These are phyloP conservation scores for Melinopterus prodromus DNA, from an alignment of 2,888 invertebrate genomes.

Conservation along the genomic window DNA sequence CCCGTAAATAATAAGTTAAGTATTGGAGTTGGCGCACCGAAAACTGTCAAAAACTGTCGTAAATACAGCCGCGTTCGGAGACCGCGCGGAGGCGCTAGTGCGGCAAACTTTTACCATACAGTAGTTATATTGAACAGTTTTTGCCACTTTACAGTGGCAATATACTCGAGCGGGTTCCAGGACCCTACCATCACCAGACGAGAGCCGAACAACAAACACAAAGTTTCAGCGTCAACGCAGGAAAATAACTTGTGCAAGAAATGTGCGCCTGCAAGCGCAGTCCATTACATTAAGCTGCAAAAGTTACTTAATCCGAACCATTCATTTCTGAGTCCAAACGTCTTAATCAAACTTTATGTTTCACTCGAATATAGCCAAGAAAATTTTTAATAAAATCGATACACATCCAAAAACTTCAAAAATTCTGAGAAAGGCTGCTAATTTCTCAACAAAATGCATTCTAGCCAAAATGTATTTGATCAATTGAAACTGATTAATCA, in stretches of 20 bases:
- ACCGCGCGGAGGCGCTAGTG: neutral
- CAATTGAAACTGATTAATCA: no score
- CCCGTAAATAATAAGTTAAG: neutral
- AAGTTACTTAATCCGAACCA: neutral
- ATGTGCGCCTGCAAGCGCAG: neutral
- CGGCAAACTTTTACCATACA: constrained; percentile 4
- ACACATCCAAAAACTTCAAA: no score
- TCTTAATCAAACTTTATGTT: no score
- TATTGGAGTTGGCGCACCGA: neutral
- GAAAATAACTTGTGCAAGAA: neutral
- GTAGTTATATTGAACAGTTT: constrained; percentile 4
- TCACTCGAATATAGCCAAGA: no score
- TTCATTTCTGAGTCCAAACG: no score
- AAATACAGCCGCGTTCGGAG: neutral
- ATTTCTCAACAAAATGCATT: no score
- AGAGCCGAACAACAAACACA: neutral
- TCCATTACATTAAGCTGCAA: neutral
- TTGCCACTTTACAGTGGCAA: neutral
- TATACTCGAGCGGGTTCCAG: neutral
- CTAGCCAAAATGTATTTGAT: no score
- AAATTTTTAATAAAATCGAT: no score
- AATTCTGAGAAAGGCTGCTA: no score
- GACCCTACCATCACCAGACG: neutral
- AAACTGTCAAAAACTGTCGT: neutral
- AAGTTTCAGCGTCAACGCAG: neutral